phyloP scores from a whole-genome alignment of 2,797 vertebrate species.

The Heterohyrax brucei region DNA sequence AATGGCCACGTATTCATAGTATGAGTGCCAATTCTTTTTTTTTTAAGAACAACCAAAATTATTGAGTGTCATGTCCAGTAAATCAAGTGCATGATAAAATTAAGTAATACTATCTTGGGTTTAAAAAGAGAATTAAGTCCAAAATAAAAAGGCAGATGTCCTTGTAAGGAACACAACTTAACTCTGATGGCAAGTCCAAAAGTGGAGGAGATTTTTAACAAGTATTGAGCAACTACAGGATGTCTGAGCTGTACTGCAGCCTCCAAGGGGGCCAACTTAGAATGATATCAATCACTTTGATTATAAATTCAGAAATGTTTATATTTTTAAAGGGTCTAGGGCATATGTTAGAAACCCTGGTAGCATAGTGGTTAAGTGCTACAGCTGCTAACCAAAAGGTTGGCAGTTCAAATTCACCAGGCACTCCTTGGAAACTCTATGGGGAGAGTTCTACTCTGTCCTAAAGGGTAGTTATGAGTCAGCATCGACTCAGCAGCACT shows the following conservation, averaged over 20 bases:
- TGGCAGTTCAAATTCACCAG: too few relatives aligned
- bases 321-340: slow-evolving; percentile 30
- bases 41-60: slow-evolving; percentile 62
- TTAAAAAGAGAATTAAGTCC: slow-evolving; percentile 67
- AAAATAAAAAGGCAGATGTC: slow-evolving; percentile 74
- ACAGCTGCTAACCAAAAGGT: too few relatives aligned
- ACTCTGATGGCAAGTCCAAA: background rate
- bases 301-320: slow-evolving; percentile 50
- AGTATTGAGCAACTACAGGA: background rate
- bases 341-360: background rate
- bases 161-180: slow-evolving; percentile 56
- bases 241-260: background rate
- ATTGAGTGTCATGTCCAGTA: slow-evolving; percentile 63
- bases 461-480: too few relatives aligned
- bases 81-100: slow-evolving; percentile 67
- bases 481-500: too few relatives aligned
- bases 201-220: background rate
- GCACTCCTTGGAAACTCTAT: too few relatives aligned
- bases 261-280: background rate
- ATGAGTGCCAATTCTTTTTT: background rate
- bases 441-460: too few relatives aligned
- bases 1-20: slow-evolving; percentile 25
- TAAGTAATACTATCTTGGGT: slow-evolving; percentile 45
- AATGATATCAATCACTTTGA: slow-evolving; percentile 50
- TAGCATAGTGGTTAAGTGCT: too few relatives aligned